Percentiles rank a stretch among this genome's conserved stretches.
Evolutionary conservation across 2,797 vertebrate species (phyloP).

Genomic region (Hydrolagus colliei): DNA sequence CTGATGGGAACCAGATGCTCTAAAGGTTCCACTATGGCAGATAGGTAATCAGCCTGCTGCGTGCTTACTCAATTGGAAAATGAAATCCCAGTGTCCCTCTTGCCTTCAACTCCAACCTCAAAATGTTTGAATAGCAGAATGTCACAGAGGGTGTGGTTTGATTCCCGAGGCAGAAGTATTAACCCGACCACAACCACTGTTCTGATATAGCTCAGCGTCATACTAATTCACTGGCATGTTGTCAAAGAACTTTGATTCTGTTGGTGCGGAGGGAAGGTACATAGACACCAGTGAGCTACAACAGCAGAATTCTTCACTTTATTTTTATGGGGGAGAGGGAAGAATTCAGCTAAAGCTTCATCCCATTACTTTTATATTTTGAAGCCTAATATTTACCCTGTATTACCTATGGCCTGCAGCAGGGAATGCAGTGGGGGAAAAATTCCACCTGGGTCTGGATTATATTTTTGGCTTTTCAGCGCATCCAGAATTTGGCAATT

Average conservation of each 20-base stretch:
- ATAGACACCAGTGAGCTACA: too few species aligned
- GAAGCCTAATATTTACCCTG: too few species aligned
- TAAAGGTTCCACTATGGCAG: constrained; percentile 38
- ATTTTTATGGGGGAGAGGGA: too few species aligned
- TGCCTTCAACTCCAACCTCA: constrained; percentile 40
- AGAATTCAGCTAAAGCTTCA: too few species aligned
- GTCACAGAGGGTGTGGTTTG: background rate
- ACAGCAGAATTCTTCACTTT: too few species aligned
- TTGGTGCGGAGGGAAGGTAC: background rate
- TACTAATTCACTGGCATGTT: background rate
- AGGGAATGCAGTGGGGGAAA: too few species aligned
- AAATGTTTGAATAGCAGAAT: background rate
- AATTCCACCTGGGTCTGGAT: too few species aligned
- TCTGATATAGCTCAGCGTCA: background rate
- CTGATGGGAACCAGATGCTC: constrained; percentile 65
- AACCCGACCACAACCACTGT: background rate
- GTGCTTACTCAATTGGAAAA: constrained; percentile 26
- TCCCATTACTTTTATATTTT: too few species aligned
- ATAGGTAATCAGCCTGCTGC: constrained; percentile 24
- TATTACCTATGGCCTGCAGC: too few species aligned
- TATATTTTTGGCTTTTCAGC: too few species aligned
- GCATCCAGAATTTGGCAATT: too few species aligned
- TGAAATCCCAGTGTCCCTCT: constrained; percentile 40
- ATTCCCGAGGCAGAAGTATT: background rate
- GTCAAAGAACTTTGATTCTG: background rate